phyloP scores from a whole-genome alignment of 2,113 vertebrate species.

The Ibidorhyncha struthersii region DNA sequence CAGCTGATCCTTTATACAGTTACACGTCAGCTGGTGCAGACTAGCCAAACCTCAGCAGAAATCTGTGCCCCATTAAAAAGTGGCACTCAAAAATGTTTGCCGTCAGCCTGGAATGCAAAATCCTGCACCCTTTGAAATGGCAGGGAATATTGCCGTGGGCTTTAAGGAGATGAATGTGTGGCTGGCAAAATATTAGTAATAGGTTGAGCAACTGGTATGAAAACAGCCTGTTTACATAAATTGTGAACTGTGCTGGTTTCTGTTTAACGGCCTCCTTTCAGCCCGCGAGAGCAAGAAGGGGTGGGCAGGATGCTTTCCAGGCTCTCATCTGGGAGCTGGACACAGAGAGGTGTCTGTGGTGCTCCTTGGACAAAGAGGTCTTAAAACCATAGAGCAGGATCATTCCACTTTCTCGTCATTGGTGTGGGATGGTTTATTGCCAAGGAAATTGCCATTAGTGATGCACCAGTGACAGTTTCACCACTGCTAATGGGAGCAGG shows the following conservation, averaged over 20 bases:
- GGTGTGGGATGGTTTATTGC: not conserved
- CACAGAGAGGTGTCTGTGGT: accelerated
- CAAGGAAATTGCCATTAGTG: not conserved
- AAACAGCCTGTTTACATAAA: not conserved
- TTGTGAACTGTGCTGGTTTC: not conserved
- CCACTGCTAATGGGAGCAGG: not conserved
- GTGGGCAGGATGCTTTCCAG: not conserved
- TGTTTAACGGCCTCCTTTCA: not conserved
- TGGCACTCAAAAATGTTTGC: not conserved
- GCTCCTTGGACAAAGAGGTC: not conserved
- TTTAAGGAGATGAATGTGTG: not conserved
- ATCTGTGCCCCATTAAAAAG: slow-evolving; percentile 43
- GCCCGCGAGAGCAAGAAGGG: not conserved
- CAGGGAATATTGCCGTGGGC: not conserved
- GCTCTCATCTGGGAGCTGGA: not conserved
- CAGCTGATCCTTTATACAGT: not conserved
- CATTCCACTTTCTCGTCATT: accelerated
- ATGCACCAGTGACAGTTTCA: not conserved
- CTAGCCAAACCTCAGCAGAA: slow-evolving; percentile 35
- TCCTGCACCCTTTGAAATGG: not conserved
- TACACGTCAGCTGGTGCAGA: not conserved
- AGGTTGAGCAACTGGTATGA: slow-evolving; percentile 22
- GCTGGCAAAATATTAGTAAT: not conserved
- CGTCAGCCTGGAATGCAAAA: slow-evolving; percentile 1
- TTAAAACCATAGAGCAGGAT: not conserved